Base-by-base conservation (phyloP, 2,113 vertebrate genomes). In the Mungos mungo region DNA sequence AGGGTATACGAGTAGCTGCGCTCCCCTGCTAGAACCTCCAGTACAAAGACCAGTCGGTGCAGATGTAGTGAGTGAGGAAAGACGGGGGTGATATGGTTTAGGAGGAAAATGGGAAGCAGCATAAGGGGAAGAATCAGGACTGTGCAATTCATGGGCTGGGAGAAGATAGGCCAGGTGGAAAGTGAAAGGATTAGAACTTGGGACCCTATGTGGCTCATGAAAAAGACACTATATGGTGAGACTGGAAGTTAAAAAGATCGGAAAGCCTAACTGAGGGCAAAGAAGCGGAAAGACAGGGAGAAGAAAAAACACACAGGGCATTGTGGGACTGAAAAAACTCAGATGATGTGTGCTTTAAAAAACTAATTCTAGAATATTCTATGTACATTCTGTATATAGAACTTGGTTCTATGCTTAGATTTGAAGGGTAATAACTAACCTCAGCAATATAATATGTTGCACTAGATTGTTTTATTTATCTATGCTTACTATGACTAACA, bases 401-500 rank as follows among this genome's bases (percentile, higher is more conserved):
- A 11, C 25, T 77, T 23, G 1, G 1, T 93, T 10, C 12, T 2
- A 6, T 19, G 31, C 23, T 38, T 80, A 57, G 47, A 77, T 29
- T 84, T 80, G 81, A 80, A 19, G 12, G 1, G 31, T 47, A 65
- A 47, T 45, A 29, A 83, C 27, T 76, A 85, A 88, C 21, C 84
- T 82, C 7, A 98, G 54, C 97, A 97, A 98, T 97, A 95, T 97
- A 98, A 98, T 74, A 69, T 54, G 74, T 97, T 98, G 94, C 92
- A 50, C 33, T 50, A 95, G 89, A 81, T 90, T 87, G 87, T 98
- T 97, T 89, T 98, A 97, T 99, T 98, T 98, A 98, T 97, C 90
- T 57, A n/a, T 92, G 33, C 54, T 95, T 89, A 25, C 79, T 95
- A 90, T 92, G 89, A 96, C 81, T 93, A 85, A 94, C 6, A 88